Evolutionary conservation across 2,888 invertebrate species (phyloP).

Genomic region (Calliphora vomitoria): DNA sequence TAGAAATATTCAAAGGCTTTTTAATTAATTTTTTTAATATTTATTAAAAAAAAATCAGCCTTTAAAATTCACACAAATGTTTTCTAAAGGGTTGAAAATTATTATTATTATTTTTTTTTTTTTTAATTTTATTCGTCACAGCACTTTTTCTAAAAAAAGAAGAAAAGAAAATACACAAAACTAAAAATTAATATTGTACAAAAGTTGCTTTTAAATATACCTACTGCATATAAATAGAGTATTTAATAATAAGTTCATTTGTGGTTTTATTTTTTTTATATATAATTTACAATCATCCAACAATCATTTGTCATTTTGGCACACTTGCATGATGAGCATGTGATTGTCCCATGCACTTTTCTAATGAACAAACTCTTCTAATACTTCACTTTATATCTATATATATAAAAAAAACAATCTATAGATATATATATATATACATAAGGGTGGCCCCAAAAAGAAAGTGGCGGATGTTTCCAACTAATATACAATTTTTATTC

Average conservation of each 20-base stretch:
- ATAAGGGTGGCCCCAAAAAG: too few species aligned
- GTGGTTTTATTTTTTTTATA: slow-evolving; percentile 15
- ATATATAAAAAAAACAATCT: neutral
- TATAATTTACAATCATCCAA: slow-evolving; percentile 32
- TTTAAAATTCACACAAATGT: neutral
- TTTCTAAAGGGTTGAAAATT: slow-evolving; percentile 40
- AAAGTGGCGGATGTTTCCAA: too few species aligned
- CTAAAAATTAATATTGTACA: slow-evolving; percentile 35
- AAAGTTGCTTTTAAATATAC: slow-evolving; percentile 55
- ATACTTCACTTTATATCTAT: neutral
- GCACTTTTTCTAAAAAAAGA: slow-evolving; percentile 3
- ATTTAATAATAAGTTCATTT: slow-evolving; percentile 21
- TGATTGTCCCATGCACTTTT: slow-evolving; percentile 22
- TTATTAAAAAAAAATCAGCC: neutral
- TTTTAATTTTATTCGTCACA: neutral
- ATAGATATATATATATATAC: neutral
- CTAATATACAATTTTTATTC: too few species aligned
- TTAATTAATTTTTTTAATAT: neutral
- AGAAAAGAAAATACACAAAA: neutral
- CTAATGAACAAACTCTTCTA: slow-evolving; percentile 23
- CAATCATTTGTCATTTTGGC: slow-evolving; percentile 32
- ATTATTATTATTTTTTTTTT: neutral
- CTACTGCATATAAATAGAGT: slow-evolving; percentile 19
- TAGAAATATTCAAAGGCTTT: too few species aligned
- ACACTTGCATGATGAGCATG: slow-evolving; percentile 21